Percentiles rank a stretch among this genome's conserved stretches.
These are phyloP conservation scores for Baccha elongata DNA, from an alignment of 2,888 invertebrate genomes.

Conservation along the genomic window DNA sequence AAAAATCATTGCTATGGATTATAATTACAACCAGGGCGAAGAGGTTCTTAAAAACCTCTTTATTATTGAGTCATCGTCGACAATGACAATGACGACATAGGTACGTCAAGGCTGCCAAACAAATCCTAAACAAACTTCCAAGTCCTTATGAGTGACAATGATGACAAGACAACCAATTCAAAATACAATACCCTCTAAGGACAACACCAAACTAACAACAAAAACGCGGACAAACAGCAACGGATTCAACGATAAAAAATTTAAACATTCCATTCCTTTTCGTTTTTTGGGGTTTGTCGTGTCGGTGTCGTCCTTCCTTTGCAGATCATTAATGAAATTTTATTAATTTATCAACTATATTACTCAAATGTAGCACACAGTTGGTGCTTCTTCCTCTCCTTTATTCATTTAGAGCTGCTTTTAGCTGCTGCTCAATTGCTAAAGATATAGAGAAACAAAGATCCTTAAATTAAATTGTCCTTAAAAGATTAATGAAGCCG, in stretches of 20 bases:
- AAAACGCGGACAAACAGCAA: background rate
- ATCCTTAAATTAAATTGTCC: constrained; percentile 72
- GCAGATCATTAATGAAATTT: constrained; percentile 66
- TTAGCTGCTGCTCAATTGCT: background rate
- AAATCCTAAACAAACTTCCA: constrained; percentile 55
- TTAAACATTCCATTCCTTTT: constrained; percentile 38
- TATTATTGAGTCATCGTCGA: constrained; percentile 22
- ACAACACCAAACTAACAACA: constrained; percentile 16
- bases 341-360: constrained; percentile 64
- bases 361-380: constrained; percentile 25
- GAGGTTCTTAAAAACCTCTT: constrained; percentile 25
- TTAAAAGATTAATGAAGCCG: constrained; percentile 71
- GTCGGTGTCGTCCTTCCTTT: constrained; percentile 56
- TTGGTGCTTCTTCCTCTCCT: constrained; percentile 10
- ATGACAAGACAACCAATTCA: constrained; percentile 67
- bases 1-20: no score
- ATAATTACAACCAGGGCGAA: constrained; percentile 35
- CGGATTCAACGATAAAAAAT: constrained; percentile 60
- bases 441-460: constrained; percentile 32
- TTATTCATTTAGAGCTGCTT: background rate
- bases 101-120: background rate
- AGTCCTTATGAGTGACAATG: constrained; percentile 56
- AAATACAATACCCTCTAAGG: constrained; percentile 42
- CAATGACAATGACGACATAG: background rate
- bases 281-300: background rate